Percentiles rank a stretch among this genome's conserved stretches.
Evolutionary conservation across 1,140 invertebrate species (phyloP).

Genomic region (Drosophila melanica): DNA sequence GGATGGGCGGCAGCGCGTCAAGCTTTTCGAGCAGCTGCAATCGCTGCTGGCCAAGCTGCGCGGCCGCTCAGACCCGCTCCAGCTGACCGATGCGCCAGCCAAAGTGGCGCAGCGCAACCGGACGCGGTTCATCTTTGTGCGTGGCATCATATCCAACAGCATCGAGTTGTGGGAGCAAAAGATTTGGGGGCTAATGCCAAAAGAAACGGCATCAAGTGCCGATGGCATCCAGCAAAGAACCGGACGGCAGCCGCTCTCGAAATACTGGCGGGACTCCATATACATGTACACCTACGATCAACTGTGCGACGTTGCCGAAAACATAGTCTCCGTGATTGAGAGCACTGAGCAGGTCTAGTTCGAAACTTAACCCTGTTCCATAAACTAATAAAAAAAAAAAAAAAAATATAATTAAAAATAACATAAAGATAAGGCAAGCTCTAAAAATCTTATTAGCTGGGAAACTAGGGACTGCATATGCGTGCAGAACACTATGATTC

Average conservation of each 20-base stretch:
- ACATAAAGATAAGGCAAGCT: too few species aligned
- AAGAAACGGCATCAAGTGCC: neutral
- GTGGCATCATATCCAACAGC: constrained; percentile 49
- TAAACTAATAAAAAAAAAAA: neutral
- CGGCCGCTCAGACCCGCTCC: constrained; percentile 9
- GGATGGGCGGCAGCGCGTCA: constrained; percentile 19
- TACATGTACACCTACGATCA: constrained; percentile 56
- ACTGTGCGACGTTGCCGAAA: constrained; percentile 53
- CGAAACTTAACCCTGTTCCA: neutral
- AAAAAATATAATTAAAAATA: neutral
- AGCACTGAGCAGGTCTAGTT: constrained; percentile 47
- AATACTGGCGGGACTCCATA: constrained; percentile 42
- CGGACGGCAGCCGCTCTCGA: neutral
- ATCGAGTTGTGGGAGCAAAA: constrained; percentile 63
- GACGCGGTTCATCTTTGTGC: constrained; percentile 51
- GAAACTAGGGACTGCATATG: too few species aligned
- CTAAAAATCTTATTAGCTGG: too few species aligned
- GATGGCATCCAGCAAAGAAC: neutral
- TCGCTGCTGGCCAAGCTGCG: constrained; percentile 24
- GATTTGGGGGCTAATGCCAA: constrained; percentile 4
- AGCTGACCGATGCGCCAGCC: neutral
- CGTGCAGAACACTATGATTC: neutral
- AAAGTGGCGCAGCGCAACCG: constrained; percentile 22
- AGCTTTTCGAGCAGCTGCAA: constrained; percentile 43
- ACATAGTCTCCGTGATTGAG: constrained; percentile 70